These are phyloP conservation scores for Coptodon rendalli DNA, from an alignment of 2,113 vertebrate species.

Conservation along the genomic window DNA sequence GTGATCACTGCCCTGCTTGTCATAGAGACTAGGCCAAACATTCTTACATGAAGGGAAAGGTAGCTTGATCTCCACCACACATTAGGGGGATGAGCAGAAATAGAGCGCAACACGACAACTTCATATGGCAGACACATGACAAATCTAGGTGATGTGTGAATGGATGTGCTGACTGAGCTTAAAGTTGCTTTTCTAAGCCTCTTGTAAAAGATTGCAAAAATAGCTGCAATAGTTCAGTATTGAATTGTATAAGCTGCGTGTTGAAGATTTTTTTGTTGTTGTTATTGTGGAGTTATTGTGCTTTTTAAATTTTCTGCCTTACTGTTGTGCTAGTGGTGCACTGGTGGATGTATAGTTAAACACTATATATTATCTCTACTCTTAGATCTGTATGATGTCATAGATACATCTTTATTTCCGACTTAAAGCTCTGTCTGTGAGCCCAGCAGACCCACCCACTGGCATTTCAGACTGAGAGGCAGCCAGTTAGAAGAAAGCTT, in stretches of 20 bases:
- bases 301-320: not conserved
- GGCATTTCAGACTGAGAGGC: not conserved
- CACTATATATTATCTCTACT: not conserved
- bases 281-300: not conserved
- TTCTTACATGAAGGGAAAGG: not conserved
- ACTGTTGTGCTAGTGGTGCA: not conserved
- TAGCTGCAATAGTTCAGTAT: not conserved
- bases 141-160: not conserved
- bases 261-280: not conserved
- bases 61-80: not conserved
- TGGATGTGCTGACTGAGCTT: not conserved
- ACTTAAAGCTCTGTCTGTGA: not conserved
- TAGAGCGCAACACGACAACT: not conserved
- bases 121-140: not conserved
- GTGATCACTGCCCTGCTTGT: not conserved
- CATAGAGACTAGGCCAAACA: not conserved
- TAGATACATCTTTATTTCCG: not conserved
- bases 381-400: not conserved
- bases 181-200: not conserved
- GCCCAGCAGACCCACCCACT: not conserved
- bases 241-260: accelerated
- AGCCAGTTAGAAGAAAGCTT: not conserved
- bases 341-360: not conserved
- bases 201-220: not conserved
- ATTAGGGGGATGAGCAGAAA: not conserved